Evolutionary conservation across 2,113 vertebrate species (phyloP).

Genomic region (Helogale parvula): DNA sequence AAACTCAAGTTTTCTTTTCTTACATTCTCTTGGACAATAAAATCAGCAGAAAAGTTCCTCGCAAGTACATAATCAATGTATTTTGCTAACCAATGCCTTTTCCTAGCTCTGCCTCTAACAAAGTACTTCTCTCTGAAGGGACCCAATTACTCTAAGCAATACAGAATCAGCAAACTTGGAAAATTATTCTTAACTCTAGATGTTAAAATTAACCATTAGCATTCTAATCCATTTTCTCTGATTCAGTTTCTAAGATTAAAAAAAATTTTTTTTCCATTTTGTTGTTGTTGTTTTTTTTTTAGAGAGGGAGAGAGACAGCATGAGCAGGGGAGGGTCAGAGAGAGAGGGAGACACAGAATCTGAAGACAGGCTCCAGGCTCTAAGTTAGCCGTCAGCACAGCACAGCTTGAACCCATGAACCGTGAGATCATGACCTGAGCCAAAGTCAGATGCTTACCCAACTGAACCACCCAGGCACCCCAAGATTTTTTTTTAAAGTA

Average conservation of each 20-base stretch:
- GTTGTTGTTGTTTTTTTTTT: not conserved
- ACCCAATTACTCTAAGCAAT: not conserved
- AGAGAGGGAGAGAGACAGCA: too few species aligned
- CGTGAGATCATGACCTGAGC: too few species aligned
- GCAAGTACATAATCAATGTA: not conserved
- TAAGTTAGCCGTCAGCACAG: too few species aligned
- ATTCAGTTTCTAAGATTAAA: not conserved
- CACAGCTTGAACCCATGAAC: too few species aligned
- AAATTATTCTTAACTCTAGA: not conserved
- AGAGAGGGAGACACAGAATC: too few species aligned
- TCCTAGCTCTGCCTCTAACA: not conserved
- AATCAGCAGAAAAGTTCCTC: slow-evolving; percentile 34
- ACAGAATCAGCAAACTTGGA: not conserved
- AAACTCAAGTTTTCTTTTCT: not conserved
- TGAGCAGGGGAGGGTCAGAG: too few species aligned
- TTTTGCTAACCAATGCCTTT: slow-evolving; percentile 37
- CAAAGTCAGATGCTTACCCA: too few species aligned
- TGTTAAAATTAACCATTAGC: not conserved
- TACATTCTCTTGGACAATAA: not conserved
- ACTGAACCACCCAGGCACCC: too few species aligned
- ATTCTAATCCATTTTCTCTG: not conserved
- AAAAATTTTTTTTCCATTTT: too few species aligned
- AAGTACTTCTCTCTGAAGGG: not conserved
- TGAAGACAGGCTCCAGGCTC: too few species aligned
- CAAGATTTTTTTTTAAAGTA: not conserved